These are phyloP conservation scores for Sinotaia quadrata DNA, from an alignment of 2,888 invertebrate genomes.

Conservation along the genomic window DNA sequence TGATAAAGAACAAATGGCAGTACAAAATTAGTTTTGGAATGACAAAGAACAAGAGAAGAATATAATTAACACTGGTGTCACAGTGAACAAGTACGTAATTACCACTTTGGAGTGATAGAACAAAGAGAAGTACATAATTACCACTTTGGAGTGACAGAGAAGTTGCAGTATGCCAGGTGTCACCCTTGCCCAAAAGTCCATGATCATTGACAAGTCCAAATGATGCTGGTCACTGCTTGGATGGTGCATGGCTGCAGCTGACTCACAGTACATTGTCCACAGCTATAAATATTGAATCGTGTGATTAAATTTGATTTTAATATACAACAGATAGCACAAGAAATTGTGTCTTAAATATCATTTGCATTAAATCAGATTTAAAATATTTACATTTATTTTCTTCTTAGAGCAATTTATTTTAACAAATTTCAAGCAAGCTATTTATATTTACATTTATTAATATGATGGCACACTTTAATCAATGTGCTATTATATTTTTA, in stretches of 20 bases:
- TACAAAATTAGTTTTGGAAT: too few species aligned
- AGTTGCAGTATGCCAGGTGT: constrained; percentile 95
- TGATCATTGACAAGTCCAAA: constrained; percentile 78
- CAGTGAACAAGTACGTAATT: too few species aligned
- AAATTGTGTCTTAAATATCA: background rate
- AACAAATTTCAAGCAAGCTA: background rate
- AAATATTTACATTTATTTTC: too few species aligned
- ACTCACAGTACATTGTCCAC: constrained; percentile 98
- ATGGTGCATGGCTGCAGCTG: constrained; percentile 80
- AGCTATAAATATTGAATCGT: too few species aligned
- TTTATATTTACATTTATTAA: background rate
- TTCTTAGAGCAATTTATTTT: too few species aligned
- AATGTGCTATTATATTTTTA: too few species aligned
- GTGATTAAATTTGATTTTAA: too few species aligned
- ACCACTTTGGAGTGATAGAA: constrained; percentile 91
- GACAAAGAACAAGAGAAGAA: too few species aligned
- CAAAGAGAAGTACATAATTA: too few species aligned
- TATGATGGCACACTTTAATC: background rate
- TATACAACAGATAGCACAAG: background rate
- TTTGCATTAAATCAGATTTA: too few species aligned
- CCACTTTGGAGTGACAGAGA: constrained; percentile 91
- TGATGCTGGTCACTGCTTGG: constrained; percentile 70
- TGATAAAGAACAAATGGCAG: too few species aligned
- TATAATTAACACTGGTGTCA: too few species aligned
- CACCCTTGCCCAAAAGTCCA: constrained; percentile 99